phyloP scores from a whole-genome alignment of 35 echinoderm and acorn worm species.

The Ptychodera flava region DNA sequence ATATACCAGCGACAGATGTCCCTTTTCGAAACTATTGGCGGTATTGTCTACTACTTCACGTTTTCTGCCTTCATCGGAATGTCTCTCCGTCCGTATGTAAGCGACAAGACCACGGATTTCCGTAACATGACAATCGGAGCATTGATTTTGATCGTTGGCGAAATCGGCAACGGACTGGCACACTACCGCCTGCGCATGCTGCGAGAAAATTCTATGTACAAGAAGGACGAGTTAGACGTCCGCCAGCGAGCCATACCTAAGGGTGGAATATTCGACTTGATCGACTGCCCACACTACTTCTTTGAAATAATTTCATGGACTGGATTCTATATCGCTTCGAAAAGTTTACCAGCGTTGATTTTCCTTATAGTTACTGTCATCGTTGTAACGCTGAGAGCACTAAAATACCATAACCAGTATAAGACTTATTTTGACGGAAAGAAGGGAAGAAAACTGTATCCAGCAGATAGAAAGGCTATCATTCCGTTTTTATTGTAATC shows the following conservation, averaged over 20 bases:
- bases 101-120: conserved; percentile 20
- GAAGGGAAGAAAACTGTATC: conserved; percentile 35
- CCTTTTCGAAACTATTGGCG: conserved; percentile 17
- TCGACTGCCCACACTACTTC: conserved; percentile 40
- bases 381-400: conserved; percentile 15
- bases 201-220: not conserved
- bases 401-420: conserved; percentile 21
- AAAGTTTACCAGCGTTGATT: conserved; percentile 2
- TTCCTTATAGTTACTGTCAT: conserved; percentile 28
- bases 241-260: not conserved
- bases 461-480: conserved; percentile 19
- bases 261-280: conserved; percentile 14
- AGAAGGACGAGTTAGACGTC: not conserved
- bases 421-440: conserved; percentile 40
- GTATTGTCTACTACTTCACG: conserved; percentile 29
- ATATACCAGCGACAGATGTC: conserved; percentile 17
- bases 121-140: not conserved
- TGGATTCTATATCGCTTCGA: conserved; percentile 40
- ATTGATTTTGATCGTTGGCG: conserved; percentile 12
- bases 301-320: conserved; percentile 39
- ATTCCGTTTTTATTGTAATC: conserved; percentile 43
- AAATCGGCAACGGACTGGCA: conserved; percentile 32
- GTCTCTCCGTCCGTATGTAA: conserved; percentile 23
- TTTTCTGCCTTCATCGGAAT: conserved; percentile 32
- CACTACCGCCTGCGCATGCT: conserved; percentile 27